A percentile compares a stretch with the other conserved stretches of the same genome.
Evolutionary conservation across 2,113 vertebrate genomes (phyloP).

Genomic region (Festucalex cinctus): DNA sequence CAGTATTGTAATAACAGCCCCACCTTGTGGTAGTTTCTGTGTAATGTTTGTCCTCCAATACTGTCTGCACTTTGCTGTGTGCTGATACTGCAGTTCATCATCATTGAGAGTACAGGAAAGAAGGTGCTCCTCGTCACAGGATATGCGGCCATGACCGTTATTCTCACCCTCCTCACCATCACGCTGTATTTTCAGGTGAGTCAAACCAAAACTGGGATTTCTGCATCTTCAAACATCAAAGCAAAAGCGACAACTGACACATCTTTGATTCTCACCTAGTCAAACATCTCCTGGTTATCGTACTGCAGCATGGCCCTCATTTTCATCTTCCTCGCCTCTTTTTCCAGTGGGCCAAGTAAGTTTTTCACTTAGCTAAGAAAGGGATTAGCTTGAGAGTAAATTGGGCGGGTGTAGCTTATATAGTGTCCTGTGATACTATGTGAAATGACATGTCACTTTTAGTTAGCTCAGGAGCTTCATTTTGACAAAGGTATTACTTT

Average conservation of each 20-base stretch:
- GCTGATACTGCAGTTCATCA: constrained; percentile 65
- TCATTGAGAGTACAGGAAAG: constrained; percentile 72
- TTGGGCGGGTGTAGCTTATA: no score
- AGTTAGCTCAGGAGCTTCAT: neutral
- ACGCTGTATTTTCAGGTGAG: constrained; percentile 76
- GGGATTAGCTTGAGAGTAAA: neutral
- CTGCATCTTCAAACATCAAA: neutral
- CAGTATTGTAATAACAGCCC: constrained; percentile 25
- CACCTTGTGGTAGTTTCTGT: constrained; percentile 28
- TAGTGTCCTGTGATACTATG: no score
- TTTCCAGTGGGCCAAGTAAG: constrained; percentile 75
- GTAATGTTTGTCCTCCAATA: neutral
- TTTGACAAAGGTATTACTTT: neutral
- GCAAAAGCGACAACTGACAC: neutral
- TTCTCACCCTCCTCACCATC: constrained; percentile 72
- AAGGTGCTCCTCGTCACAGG: constrained; percentile 67
- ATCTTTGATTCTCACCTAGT: constrained; percentile 44
- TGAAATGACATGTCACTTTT: neutral
- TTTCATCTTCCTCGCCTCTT: constrained; percentile 76
- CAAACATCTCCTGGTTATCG: constrained; percentile 69
- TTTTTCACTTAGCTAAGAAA: neutral
- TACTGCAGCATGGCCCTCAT: constrained; percentile 79
- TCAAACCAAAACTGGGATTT: no score
- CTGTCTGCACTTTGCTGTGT: no score
- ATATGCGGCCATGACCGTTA: constrained; percentile 64